Percentiles rank a stretch among this genome's conserved stretches.
These are phyloP conservation scores for Mustela nigripes DNA, from an alignment of 2,113 vertebrate genomes.

Conservation along the genomic window DNA sequence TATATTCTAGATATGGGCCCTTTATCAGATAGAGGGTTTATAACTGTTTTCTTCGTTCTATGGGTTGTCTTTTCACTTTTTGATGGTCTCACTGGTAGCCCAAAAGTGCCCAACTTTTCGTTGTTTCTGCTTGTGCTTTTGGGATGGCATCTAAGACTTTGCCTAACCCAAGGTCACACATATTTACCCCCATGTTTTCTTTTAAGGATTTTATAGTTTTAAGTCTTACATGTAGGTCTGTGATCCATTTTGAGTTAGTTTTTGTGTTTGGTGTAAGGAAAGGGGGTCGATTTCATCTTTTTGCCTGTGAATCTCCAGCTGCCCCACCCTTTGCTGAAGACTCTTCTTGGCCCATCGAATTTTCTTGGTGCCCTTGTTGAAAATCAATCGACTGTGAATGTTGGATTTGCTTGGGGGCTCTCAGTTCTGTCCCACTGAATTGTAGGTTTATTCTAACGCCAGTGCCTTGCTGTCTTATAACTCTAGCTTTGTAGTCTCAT, in stretches of 20 bases:
- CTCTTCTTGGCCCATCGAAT: neutral
- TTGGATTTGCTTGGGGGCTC: neutral
- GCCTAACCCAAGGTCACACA: neutral
- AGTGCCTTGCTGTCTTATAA: neutral
- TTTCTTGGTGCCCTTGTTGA: neutral
- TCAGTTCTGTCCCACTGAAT: neutral
- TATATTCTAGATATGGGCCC: neutral
- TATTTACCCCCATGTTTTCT: neutral
- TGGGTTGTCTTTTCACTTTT: neutral
- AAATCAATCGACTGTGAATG: neutral
- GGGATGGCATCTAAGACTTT: neutral
- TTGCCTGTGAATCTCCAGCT: neutral
- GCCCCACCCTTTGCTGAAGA: neutral
- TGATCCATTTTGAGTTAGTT: neutral
- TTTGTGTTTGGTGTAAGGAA: neutral
- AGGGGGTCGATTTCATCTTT: neutral
- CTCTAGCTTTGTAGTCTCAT: neutral
- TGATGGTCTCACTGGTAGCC: neutral
- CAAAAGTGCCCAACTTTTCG: neutral
- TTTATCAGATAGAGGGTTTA: too few species aligned
- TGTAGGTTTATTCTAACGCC: neutral
- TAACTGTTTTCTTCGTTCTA: constrained; percentile 4
- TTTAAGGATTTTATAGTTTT: neutral
- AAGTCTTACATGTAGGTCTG: neutral
- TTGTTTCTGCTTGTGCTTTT: neutral